Conservation (phyloP, 2,797 vertebrate genomes). For the Pygocentrus nattereri region DNA sequence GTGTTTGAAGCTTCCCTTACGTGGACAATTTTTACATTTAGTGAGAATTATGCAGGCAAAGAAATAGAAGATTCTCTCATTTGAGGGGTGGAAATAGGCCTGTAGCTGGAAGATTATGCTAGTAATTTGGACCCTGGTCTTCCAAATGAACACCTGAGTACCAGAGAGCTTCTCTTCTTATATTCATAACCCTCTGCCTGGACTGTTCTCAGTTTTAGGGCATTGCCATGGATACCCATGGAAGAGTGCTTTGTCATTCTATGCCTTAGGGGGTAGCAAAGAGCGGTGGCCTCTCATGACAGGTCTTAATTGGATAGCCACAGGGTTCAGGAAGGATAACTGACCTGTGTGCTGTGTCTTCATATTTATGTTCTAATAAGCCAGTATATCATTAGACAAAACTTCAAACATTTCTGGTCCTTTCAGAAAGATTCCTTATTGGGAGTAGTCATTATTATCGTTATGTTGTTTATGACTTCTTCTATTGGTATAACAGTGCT, state of each 20-base stretch:
- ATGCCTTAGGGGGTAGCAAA: constrained; percentile 9
- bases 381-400: neutral
- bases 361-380: neutral
- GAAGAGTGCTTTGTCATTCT: constrained; percentile 8
- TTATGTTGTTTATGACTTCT: neutral
- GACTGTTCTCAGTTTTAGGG: constrained; percentile 17
- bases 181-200: constrained; percentile 16
- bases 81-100: neutral
- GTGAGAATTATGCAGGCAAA: neutral
- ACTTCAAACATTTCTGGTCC: neutral
- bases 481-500: neutral
- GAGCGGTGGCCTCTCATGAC: constrained; percentile 15
- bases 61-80: neutral
- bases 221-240: constrained; percentile 21
- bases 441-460: constrained; percentile 5
- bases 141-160: neutral
- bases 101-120: neutral
- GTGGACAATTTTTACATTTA: neutral
- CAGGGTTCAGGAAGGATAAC: constrained; percentile 9
- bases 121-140: neutral
- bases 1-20: neutral
- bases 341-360: neutral
- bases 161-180: neutral
- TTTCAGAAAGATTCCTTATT: neutral
- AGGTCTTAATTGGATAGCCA: constrained; percentile 30